A percentile compares a stretch with the other conserved stretches of the same genome.
Evolutionary conservation across 2,113 vertebrate genomes (phyloP).

Genomic region (Takifugu bimaculatus): DNA sequence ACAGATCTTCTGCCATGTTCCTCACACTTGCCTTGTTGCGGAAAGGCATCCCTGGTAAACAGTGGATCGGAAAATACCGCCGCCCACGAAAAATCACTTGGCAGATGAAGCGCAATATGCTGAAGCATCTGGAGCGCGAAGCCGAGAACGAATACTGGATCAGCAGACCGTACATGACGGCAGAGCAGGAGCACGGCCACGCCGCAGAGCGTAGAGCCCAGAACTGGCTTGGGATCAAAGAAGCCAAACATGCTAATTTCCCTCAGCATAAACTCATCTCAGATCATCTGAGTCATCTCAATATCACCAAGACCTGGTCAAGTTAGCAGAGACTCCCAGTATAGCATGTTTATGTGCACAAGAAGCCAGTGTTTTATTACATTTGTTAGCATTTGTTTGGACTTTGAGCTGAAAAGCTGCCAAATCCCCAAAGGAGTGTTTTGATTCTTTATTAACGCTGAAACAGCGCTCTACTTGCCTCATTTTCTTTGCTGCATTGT

Average conservation of each 20-base stretch:
- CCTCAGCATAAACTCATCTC: slow-evolving; percentile 76
- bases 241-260: slow-evolving; percentile 64
- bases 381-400: background rate
- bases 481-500: slow-evolving; percentile 1
- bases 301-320: slow-evolving; percentile 81
- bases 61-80: slow-evolving; percentile 93
- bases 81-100: slow-evolving; percentile 75
- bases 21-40: slow-evolving; percentile 78
- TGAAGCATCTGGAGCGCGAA: slow-evolving; percentile 83
- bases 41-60: slow-evolving; percentile 85
- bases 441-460: background rate
- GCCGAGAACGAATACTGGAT: slow-evolving; percentile 95
- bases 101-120: slow-evolving; percentile 75
- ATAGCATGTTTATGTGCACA: background rate
- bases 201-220: slow-evolving; percentile 71
- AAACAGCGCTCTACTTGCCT: background rate
- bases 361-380: background rate
- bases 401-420: background rate
- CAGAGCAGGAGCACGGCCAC: slow-evolving; percentile 80
- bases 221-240: slow-evolving; percentile 72
- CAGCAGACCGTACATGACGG: slow-evolving; percentile 83
- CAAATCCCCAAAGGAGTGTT: background rate
- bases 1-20: slow-evolving; percentile 76
- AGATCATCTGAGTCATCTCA: slow-evolving; percentile 84
- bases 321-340: slow-evolving; percentile 47